Conservation (phyloP, 2,888 invertebrate genomes). For the Tetranychus piercei region DNA sequence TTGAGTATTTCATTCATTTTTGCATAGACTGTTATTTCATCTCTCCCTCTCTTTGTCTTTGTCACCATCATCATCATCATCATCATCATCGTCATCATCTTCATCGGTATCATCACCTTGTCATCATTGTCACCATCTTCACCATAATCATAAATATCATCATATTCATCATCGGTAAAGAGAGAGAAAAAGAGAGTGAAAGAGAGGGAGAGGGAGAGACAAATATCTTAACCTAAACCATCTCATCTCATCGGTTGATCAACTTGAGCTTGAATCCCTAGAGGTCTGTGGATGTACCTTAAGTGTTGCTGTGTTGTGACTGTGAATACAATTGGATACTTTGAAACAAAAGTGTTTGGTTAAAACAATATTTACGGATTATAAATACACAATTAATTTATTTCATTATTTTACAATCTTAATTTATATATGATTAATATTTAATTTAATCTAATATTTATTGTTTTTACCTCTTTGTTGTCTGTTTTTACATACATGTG, state of each 20-base stretch:
- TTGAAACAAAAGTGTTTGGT: too few relatives aligned
- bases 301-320: too few relatives aligned
- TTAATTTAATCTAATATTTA: too few relatives aligned
- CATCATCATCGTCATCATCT: neutral
- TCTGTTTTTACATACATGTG: too few relatives aligned
- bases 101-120: neutral
- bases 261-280: too few relatives aligned
- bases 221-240: neutral
- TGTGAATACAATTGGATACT: too few relatives aligned
- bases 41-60: constrained; percentile 1
- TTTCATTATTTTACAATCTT: too few relatives aligned
- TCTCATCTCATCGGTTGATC: neutral
- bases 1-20: neutral
- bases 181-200: neutral
- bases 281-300: too few relatives aligned
- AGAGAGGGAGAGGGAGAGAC: neutral
- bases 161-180: neutral
- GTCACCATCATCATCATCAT: neutral
- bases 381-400: too few relatives aligned
- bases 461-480: too few relatives aligned
- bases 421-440: too few relatives aligned
- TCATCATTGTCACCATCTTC: constrained; percentile 5
- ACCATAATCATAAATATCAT: neutral
- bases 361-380: too few relatives aligned
- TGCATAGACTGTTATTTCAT: neutral